Percentiles rank a stretch among this genome's conserved stretches.
Evolutionary conservation across 2,113 vertebrate species (phyloP).

Genomic region (Vulpes ferrilata): DNA sequence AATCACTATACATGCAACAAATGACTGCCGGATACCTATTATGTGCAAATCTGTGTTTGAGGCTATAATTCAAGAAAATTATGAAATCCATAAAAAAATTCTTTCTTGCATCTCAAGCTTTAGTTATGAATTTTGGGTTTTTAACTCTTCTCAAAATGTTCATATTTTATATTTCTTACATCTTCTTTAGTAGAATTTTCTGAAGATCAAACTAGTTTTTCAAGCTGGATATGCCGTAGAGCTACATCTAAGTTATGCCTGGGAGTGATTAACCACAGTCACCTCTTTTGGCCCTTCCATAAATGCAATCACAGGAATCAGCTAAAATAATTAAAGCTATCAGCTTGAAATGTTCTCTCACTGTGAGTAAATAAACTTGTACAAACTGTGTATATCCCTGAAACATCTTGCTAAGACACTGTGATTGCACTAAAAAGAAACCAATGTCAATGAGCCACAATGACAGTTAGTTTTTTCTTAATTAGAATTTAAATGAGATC

Average conservation of each 20-base stretch:
- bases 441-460: background rate
- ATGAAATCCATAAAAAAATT: background rate
- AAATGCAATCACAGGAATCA: background rate
- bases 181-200: constrained; percentile 24
- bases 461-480: background rate
- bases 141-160: background rate
- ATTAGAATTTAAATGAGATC: constrained; percentile 34
- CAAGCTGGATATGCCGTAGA: background rate
- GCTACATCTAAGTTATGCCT: background rate
- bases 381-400: background rate
- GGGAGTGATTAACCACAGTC: background rate
- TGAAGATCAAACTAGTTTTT: background rate
- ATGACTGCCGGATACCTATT: background rate
- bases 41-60: background rate
- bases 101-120: background rate
- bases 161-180: background rate
- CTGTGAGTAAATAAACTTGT: constrained; percentile 58
- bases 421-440: background rate
- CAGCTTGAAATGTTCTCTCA: constrained; percentile 57
- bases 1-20: background rate
- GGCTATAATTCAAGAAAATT: background rate
- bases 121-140: constrained; percentile 2
- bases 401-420: constrained; percentile 21
- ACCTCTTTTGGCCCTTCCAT: background rate
- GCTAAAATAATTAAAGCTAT: constrained; percentile 60